Evolutionary conservation across 2,797 vertebrate species (phyloP), one percentile per base, ranked within the genome.

Genomic region (Gymnoscopelus microlampas): DNA sequence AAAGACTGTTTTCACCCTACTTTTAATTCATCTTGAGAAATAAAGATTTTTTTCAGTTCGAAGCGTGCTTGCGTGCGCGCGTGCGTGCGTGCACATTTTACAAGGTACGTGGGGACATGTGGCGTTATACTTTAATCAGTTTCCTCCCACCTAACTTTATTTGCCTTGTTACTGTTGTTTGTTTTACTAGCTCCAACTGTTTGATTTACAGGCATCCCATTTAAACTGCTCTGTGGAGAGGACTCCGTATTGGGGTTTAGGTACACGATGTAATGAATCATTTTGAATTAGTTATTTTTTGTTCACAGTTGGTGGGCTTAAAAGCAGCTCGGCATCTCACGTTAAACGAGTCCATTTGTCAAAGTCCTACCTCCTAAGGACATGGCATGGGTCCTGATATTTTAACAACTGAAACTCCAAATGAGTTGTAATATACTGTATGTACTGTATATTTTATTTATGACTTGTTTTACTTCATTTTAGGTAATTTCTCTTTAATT

Each of bases 1-100:
- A 92, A 91, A 88, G 73, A 71, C 74, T 80, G 75, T 85, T 90
- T 91, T 84, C 71, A 47, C 81, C 76, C 76, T 69, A 76, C 76
- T 82, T 86, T 86, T 89, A 89, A 91, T 92, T 88, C 91, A 86
- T 85, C 59, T 70, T 55, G 76, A 86, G 88, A 83, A 89, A 88
- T 87, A 88, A 89, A 76, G 75, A 79, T 70, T 83, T 82, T 81
- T 68, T 85, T 29, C 13, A 80, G 66, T 82, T 77, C 59, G 68
- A 9, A 1, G 53, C 8, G 39, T 44, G 39, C 39, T 2, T 9
- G 7, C 39, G 32, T 35, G 5, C 35, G 35, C 7, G 19, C 19
- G 19, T 2, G 26, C 26, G 26, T 29, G 47, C 2, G 26, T 29
- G 2, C 26, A 29, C 26, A 29, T 29, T 29, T 50, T 15, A 66